These are phyloP conservation scores for Homalodisca vitripennis DNA, from an alignment of 1,140 invertebrate genomes.

Conservation along the genomic window DNA sequence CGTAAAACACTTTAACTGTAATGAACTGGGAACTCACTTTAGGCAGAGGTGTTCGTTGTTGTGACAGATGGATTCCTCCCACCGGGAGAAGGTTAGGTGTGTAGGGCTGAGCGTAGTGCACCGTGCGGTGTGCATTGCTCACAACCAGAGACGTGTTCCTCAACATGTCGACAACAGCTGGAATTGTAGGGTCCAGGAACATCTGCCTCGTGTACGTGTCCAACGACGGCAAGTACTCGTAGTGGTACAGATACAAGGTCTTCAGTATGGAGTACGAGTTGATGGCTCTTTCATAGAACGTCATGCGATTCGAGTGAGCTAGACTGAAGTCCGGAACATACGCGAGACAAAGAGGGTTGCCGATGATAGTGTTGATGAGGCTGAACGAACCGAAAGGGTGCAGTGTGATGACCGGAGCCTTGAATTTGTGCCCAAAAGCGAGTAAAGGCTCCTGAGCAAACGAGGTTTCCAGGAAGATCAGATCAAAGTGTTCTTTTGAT, in stretches of 20 bases:
- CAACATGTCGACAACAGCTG: conserved; percentile 39
- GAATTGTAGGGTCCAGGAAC: neutral
- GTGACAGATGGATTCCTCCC: neutral
- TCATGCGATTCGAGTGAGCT: conserved; percentile 52
- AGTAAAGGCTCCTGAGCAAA: conserved; percentile 43
- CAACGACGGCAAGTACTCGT: neutral
- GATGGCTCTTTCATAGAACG: conserved; percentile 52
- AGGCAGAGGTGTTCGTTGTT: neutral
- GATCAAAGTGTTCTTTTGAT: conserved; percentile 39
- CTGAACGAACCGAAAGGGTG: neutral
- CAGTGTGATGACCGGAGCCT: conserved; percentile 38
- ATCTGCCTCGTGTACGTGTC: neutral
- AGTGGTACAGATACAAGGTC: neutral
- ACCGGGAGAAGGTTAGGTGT: neutral
- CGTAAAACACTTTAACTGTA: too few relatives aligned
- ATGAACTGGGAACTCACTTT: neutral
- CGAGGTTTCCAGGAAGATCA: conserved; percentile 42
- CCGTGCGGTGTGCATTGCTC: conserved; percentile 43
- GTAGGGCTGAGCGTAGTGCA: neutral
- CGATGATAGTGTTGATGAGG: neutral
- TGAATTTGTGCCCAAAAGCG: conserved; percentile 41
- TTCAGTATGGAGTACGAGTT: conserved; percentile 45
- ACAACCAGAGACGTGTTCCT: conserved; percentile 47
- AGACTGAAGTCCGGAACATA: conserved; percentile 56
- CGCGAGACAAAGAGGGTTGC: neutral